Conservation (phyloP, 2,888 invertebrate species). For the Eupithecia centaureata region DNA sequence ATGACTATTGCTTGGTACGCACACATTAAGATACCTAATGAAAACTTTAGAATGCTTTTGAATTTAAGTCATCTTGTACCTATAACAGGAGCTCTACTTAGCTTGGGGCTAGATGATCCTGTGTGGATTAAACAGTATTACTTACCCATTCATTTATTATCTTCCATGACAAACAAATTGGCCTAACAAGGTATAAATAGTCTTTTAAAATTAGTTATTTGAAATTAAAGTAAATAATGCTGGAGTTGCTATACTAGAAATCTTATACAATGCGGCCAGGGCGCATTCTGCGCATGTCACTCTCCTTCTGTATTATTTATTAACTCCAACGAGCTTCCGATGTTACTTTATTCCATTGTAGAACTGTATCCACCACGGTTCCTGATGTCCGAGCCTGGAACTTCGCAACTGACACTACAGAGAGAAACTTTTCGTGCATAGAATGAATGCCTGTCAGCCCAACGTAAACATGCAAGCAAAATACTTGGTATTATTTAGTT, state of each 20-base stretch:
- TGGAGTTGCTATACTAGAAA: constrained; percentile 1
- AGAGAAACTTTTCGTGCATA: constrained; percentile 81
- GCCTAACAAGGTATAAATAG: too few relatives aligned
- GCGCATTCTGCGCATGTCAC: constrained; percentile 80
- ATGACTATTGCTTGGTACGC: too few relatives aligned
- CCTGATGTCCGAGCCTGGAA: constrained; percentile 78
- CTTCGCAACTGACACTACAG: constrained; percentile 77
- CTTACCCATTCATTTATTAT: too few relatives aligned
- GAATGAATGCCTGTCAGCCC: constrained; percentile 80
- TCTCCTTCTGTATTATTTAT: constrained; percentile 81
- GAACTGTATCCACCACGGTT: constrained; percentile 68
- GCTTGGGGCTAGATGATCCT: too few relatives aligned
- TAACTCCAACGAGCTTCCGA: constrained; percentile 83
- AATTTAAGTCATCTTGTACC: too few relatives aligned
- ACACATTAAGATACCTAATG: too few relatives aligned
- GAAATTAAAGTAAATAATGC: neutral
- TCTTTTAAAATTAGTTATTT: too few relatives aligned
- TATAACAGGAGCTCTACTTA: too few relatives aligned
- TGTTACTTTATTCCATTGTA: constrained; percentile 83
- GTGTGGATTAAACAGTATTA: too few relatives aligned
- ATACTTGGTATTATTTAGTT: constrained; percentile 72
- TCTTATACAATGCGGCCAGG: constrained; percentile 41
- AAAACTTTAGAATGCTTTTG: too few relatives aligned
- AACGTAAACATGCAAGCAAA: constrained; percentile 75
- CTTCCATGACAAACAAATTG: too few relatives aligned